phyloP scores from a whole-genome alignment of 23 tunicate genomes.

The Pegea sp. region DNA sequence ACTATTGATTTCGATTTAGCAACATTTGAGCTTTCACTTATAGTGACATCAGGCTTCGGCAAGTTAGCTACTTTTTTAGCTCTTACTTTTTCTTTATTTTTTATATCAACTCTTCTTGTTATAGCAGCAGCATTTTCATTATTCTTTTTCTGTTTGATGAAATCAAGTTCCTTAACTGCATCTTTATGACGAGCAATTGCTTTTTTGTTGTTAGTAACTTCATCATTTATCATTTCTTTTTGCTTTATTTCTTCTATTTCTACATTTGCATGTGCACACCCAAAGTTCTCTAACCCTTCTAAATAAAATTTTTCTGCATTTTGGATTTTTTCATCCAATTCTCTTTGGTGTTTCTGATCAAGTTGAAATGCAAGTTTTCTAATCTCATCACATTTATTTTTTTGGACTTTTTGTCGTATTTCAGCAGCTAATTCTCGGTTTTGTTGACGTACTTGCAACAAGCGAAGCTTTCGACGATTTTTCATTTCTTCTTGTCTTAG shows the following conservation, averaged over 20 bases:
- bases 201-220: too few species aligned
- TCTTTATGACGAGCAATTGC: too few species aligned
- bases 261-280: too few species aligned
- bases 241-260: too few species aligned
- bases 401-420: not conserved
- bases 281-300: not conserved
- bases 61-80: not conserved
- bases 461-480: not conserved
- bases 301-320: not conserved
- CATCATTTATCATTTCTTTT: too few species aligned
- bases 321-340: not conserved
- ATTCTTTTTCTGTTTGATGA: too few species aligned
- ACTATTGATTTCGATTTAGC: too few species aligned
- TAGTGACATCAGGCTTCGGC: not conserved
- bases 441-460: not conserved
- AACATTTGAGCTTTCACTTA: not conserved
- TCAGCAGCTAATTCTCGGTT: not conserved
- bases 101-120: too few species aligned
- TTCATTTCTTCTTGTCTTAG: not conserved
- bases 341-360: not conserved
- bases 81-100: not conserved
- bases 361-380: not conserved
- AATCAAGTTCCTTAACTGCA: too few species aligned
- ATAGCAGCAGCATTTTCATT: too few species aligned
- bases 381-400: not conserved